Conservation (phyloP, 2,113 vertebrate genomes). For the Plecturocebus donacophilus region DNA sequence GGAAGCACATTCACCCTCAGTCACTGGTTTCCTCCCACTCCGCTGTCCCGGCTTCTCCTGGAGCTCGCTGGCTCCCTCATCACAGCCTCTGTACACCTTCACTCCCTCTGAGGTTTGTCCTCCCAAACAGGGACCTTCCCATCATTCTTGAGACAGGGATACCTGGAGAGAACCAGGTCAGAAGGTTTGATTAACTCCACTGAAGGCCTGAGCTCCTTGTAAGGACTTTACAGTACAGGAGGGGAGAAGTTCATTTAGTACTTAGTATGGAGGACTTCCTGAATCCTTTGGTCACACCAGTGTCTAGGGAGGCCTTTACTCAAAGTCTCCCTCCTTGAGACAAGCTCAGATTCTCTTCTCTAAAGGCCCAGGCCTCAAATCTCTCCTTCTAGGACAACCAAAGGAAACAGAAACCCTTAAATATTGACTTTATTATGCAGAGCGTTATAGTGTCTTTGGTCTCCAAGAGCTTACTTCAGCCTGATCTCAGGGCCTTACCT, state of each 20-base stretch:
- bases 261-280: background rate
- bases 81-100: background rate
- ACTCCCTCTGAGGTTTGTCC: background rate
- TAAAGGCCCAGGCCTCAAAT: background rate
- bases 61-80: background rate
- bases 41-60: background rate
- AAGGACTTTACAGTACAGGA: background rate
- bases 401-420: background rate
- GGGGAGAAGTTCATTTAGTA: background rate
- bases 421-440: background rate
- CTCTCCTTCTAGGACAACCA: background rate
- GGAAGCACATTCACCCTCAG: fast-evolving
- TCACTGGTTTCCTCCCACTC: background rate
- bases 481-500: background rate
- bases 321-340: background rate
- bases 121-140: background rate
- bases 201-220: background rate
- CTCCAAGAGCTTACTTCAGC: background rate
- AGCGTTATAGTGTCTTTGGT: background rate
- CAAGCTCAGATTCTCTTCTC: background rate
- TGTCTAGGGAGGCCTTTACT: background rate
- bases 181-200: background rate
- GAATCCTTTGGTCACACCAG: background rate
- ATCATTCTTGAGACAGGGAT: background rate
- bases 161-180: background rate